Conservation (phyloP, 2,797 vertebrate genomes). For the Prunella strophiata region DNA sequence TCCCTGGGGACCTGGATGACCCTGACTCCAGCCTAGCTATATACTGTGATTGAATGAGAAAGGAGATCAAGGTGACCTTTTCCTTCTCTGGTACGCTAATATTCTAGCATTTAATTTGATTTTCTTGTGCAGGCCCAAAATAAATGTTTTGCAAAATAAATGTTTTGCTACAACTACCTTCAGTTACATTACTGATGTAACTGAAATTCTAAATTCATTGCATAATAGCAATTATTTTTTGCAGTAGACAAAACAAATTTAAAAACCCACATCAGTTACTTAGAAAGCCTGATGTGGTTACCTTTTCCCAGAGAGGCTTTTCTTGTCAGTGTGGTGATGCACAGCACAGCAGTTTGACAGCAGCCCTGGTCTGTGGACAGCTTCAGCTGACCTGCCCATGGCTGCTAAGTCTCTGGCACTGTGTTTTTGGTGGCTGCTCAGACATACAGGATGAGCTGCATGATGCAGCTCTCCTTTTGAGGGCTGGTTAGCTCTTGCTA, state of each 20-base stretch:
- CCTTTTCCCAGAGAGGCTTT: not conserved
- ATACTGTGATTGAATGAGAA: not conserved
- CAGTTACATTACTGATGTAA: not conserved
- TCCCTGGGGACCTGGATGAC: not conserved
- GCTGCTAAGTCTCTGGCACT: not conserved
- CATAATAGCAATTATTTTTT: not conserved
- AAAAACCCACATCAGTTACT: not conserved
- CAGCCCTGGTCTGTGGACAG: not conserved
- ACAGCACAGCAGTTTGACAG: not conserved
- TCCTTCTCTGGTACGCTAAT: not conserved
- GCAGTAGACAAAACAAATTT: not conserved
- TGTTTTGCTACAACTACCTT: not conserved
- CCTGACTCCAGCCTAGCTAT: not conserved
- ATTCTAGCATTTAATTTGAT: not conserved
- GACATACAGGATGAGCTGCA: not conserved
- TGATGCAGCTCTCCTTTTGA: not conserved
- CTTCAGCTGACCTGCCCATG: not conserved
- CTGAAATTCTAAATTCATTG: not conserved
- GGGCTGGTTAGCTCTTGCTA: not conserved
- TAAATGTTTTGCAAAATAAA: not conserved
- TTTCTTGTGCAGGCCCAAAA: not conserved
- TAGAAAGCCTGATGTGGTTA: not conserved
- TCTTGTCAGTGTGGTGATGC: not conserved
- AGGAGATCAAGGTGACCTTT: not conserved
- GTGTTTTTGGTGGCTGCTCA: rapidly evolving